Conservation (phyloP, 1,140 invertebrate genomes). For the Eufriesea mexicana region DNA sequence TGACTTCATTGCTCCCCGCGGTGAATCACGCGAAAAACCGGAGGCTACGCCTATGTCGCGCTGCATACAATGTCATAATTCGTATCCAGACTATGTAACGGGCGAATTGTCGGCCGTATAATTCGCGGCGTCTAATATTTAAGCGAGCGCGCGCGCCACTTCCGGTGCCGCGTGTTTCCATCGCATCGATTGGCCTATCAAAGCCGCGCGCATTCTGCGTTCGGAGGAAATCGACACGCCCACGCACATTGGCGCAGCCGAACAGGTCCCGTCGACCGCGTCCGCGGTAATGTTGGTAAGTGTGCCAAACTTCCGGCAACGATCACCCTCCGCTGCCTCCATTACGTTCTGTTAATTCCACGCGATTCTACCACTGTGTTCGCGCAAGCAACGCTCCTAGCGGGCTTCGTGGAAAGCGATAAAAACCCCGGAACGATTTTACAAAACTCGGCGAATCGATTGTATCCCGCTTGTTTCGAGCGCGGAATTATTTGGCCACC, state of each 20-base stretch:
- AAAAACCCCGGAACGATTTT: background rate
- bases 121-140: background rate
- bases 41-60: background rate
- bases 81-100: background rate
- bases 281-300: conserved; percentile 51
- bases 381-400: too few species aligned
- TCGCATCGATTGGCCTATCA: background rate
- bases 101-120: background rate
- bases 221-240: conserved; percentile 61
- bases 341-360: conserved; percentile 47
- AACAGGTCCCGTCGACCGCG: conserved; percentile 45
- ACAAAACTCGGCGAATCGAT: too few species aligned
- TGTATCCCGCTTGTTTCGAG: too few species aligned
- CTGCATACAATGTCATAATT: background rate
- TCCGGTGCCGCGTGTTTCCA: background rate
- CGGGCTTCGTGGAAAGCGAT: too few species aligned
- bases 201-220: background rate
- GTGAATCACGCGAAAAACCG: background rate
- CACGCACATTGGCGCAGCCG: conserved; percentile 42
- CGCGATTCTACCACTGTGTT: conserved; percentile 7
- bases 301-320: conserved; percentile 63
- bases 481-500: background rate
- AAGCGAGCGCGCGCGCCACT: background rate
- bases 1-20: too few species aligned
- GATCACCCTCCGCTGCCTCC: conserved; percentile 45